Base-by-base conservation (phyloP, 2,888 invertebrate genomes). In the Macaria notata region DNA sequence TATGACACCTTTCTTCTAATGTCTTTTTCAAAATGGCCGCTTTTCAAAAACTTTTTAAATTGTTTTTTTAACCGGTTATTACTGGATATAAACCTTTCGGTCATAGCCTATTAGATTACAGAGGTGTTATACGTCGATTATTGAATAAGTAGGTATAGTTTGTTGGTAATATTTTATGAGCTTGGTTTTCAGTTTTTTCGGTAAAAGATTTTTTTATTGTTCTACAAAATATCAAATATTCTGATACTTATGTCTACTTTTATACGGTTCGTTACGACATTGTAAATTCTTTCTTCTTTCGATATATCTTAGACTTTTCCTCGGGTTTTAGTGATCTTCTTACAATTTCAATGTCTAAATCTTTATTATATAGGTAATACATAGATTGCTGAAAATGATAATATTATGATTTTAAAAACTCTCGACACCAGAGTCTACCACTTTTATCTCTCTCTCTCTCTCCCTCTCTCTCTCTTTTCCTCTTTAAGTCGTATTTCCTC, bases 21-120 rank as follows among this genome's bases (percentile, higher is more conserved):
- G 45, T 52, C 43, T 53, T 46, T 36, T 53, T 8, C 56, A 51
- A 61, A 56, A 50, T 54, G 61, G 51, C 50, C 42, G 54, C 31
- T 41, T n/a, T n/a, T n/a, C n/a, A n/a, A n/a, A n/a, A 54, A 53
- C 49, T 61, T 54, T 52, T 59, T 48, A 54, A 58, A 50, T 36
- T 38, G 42, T 55, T 60, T 64, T 64, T 53, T 48, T 50, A 47
- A 58, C 52, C 46, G 54, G 46, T n/a, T 31, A 61, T 61, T 61
- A 55, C 31, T 19, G 9, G 42, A 41, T 48, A 4, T 31, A 9
- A 50, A 19, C 44, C 31, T 42, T 46, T 42, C 33, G 3, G 49
- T 49, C 33, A 46, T 46, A 49, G 41, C 49, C 53, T 49, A 43
- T 55, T 54, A 44, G 51, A 58, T 58, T 54, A 59, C 41, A 46